Base-by-base conservation (phyloP, 2,797 vertebrate species). In the Sparidentex hasta region DNA sequence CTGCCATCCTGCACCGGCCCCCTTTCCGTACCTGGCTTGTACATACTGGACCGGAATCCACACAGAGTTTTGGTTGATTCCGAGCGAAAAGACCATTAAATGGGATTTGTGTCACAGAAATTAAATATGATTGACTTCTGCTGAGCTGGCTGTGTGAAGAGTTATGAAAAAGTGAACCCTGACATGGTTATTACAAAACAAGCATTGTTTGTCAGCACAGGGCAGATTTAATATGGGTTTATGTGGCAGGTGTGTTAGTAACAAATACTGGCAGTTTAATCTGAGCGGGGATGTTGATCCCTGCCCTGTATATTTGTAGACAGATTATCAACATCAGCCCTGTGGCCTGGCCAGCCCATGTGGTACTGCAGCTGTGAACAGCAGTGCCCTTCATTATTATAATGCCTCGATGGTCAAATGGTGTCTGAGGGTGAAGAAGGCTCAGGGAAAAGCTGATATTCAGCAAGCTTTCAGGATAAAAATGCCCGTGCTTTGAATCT, bases 291-390 rank as follows among this genome's bases (percentile, higher is more conserved):
- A 86, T 65, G 85, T 21, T 86, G 72, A 89, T 73, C 83, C 65
- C 46, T 78, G 65, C 71, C 80, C 67, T 69, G 66, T 81, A 71
- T 87, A 84, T 89, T 82, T 74, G 77, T 52, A 76, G 68, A 85
- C 88, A 93, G 93, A 92, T 94, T 92, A 93, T 75, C 65, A 79
- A 51, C 87, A 78, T 84, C 80, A 71, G 69, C 74, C 61, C 58
- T 18, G 11, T 81, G 67, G 56, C 43, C 61, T 21, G 57, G 63
- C 67, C 41, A 65, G 74, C 72, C 78, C 83, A 82, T 82, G 87
- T 82, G 85, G 70, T 73, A 17, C 27, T 71, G 73, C 87, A 92
- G 89, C 90, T 91, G 85, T 88, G 83, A 86, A 83, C 74, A 80
- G 80, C 89, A 81, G 80, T 64, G 77, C 46, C 68, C 69, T 86